Evolutionary conservation across 2,113 vertebrate genomes (phyloP), one percentile per base, ranked within the genome.

Genomic region (Notarius quadriscutis): DNA sequence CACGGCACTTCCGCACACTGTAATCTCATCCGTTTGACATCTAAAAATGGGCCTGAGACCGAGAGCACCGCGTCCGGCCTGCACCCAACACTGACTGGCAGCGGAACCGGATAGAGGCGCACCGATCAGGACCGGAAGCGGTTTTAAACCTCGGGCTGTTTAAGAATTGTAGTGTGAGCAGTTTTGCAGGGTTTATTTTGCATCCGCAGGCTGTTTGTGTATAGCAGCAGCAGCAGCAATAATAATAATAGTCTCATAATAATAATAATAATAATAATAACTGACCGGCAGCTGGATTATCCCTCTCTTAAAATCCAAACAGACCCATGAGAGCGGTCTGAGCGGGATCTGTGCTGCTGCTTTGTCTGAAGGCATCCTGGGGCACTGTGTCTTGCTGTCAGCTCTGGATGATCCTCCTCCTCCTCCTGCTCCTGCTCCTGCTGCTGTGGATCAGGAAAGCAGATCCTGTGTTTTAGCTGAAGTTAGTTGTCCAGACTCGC

Each of bases 11-110:
- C 92, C 90, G 91, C 89, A 87, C 84, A 79, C 81, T 87, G 91
- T 88, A 84, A 90, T 89, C 87, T 86, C 74, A 90, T 91, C 86
- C 90, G 85, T 88, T 89, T 87, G 90, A 90, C 89, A 88, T 88
- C 79, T 89, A 90, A 92, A 60, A 90, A 89, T 87, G 91, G 92
- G 89, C 90, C 91, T 74, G 71, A 20, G 88, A 62, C 89, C 69
- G 71, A 20, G 88, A 62, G 57, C 79, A 30, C 20, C 57, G 79
- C 18, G 79, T 62, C 25, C 79, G 25, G 25, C 20, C 79, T 58
- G 34, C 7, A 48, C 2, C 79, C 0, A 30, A 2, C 79, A 1
- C 0, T 60, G 2, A 60, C 4, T 34, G 1, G 0, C 79, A 22
- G 79, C 5, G 60, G 15, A 62, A 48, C 57, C 57, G 57, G 55